phyloP scores from a whole-genome alignment of 1,140 invertebrate genomes.

The Papilio dardanus region DNA sequence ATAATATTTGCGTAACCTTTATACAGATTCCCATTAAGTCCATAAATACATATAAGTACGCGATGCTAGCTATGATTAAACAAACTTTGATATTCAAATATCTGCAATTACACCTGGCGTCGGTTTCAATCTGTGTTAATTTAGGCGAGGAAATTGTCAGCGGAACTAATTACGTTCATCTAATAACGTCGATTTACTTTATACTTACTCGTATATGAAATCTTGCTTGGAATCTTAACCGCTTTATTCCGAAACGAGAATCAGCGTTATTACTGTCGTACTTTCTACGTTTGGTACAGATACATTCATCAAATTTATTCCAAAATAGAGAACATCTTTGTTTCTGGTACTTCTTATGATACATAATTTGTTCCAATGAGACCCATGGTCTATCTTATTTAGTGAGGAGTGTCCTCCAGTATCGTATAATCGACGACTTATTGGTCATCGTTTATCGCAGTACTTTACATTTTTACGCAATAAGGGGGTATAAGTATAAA shows the following conservation, averaged over 20 bases:
- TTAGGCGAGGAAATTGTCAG: not conserved
- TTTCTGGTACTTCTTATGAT: too few relatives aligned
- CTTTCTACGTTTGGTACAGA: too few relatives aligned
- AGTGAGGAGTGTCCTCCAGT: too few relatives aligned
- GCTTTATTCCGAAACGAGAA: too few relatives aligned
- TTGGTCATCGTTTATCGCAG: too few relatives aligned
- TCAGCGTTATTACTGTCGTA: too few relatives aligned
- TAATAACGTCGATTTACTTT: not conserved
- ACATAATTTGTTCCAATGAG: too few relatives aligned
- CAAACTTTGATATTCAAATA: constrained; percentile 21
- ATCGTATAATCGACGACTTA: too few relatives aligned
- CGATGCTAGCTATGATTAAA: not conserved
- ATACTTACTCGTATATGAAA: not conserved
- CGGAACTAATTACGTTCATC: constrained; percentile 11
- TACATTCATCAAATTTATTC: too few relatives aligned
- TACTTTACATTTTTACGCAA: too few relatives aligned
- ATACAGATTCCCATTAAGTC: not conserved
- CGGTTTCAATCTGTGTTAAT: constrained; percentile 13
- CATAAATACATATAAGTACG: not conserved
- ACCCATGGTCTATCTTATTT: too few relatives aligned
- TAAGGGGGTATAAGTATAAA: not conserved
- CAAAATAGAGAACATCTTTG: too few relatives aligned
- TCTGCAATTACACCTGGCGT: constrained; percentile 14
- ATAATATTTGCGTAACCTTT: not conserved
- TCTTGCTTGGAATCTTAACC: not conserved